Evolutionary conservation across 2,113 vertebrate species (phyloP), one percentile per base, ranked within the genome.

Genomic region (Nothobranchius kuhntae): DNA sequence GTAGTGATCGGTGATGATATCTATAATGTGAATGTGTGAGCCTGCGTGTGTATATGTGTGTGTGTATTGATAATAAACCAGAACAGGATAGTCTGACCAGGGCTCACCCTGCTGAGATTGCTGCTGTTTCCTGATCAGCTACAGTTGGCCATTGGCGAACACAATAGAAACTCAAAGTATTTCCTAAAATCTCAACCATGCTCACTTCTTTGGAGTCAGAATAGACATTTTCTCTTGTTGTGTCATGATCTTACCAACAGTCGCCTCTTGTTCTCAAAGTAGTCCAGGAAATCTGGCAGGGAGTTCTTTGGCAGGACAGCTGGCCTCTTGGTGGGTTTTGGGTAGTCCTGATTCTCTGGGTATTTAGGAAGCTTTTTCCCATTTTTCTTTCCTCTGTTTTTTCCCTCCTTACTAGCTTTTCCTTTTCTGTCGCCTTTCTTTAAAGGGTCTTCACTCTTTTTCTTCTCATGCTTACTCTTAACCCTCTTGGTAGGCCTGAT

Each of bases 231-330:
- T 30, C 30, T 30, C 30, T 30, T 30, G 30, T 76, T 51, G 7
- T n/a, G 67, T 77, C 66, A 52, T 69, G 62, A 80, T 95, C 97
- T 98, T 91, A 99, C 97, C 68, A 99, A 90, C 38, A 99, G 93
- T 10, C 98, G 89, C 63, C 98, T 93, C 84, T 93, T 95, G 91
- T 93, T 96, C 89, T 98, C 96, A 88, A 99, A 98, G 86, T 96
- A 95, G 30, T 94, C 94, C 89, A 99, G 87, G 71, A 99, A 94
- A 53, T 92, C 91, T 0, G 85, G 72, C 81, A 94, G 90, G 0
- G 92, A 85, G 83, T 93, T 93, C 67, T 87, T 94, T 1, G 93
- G 88, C 1, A 91, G 35, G 35, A 91, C 85, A 1, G 82, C 73
- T 10, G 90, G 91, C 72, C 90, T 96, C 54, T 94, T 89, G 1